Evolutionary conservation across 2,888 invertebrate genomes (phyloP).

Genomic region (Pogonocherus hispidulus): DNA sequence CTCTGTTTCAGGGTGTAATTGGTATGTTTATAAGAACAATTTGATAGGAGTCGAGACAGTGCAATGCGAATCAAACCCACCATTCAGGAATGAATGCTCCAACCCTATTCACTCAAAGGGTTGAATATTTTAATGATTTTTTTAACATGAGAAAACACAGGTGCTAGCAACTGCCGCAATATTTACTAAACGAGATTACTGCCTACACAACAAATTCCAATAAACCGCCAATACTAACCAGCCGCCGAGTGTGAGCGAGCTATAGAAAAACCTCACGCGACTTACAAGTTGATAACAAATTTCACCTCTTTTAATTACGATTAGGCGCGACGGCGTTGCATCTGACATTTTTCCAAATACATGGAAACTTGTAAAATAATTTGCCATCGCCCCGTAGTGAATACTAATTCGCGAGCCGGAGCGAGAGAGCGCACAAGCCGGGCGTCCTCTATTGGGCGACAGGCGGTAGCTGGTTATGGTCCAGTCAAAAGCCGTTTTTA

Average conservation of each 20-base stretch:
- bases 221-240: too few species aligned
- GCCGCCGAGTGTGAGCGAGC: not conserved
- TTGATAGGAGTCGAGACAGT: too few species aligned
- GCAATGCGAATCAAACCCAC: too few species aligned
- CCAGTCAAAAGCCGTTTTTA: not conserved
- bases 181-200: too few species aligned
- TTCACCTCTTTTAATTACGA: constrained; percentile 54
- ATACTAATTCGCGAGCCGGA: constrained; percentile 40
- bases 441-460: constrained; percentile 54
- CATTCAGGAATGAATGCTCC: too few species aligned
- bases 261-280: not conserved
- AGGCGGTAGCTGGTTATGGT: constrained; percentile 65
- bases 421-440: constrained; percentile 42
- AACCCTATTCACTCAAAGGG: too few species aligned
- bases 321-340: constrained; percentile 48
- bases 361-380: constrained; percentile 53
- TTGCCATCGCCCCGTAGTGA: constrained; percentile 30
- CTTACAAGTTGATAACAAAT: constrained; percentile 43
- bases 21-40: too few species aligned
- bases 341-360: constrained; percentile 43
- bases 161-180: too few species aligned
- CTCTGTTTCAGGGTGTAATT: too few species aligned
- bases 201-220: too few species aligned
- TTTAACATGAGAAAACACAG: too few species aligned
- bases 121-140: too few species aligned